These are phyloP conservation scores for Apodemia duryi DNA, from an alignment of 2,888 invertebrate species.

Conservation along the genomic window DNA sequence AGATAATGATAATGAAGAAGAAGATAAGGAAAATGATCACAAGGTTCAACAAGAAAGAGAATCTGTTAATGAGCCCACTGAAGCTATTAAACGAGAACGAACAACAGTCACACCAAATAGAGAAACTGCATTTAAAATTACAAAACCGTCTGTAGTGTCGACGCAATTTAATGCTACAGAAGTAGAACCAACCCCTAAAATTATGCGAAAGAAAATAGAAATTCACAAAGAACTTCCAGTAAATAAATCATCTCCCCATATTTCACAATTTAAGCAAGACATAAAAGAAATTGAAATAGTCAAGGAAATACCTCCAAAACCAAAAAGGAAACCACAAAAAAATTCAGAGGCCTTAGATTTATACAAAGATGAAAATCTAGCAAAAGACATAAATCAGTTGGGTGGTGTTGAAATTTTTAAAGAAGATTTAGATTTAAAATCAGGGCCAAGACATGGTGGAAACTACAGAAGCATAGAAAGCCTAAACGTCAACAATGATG, in stretches of 20 bases:
- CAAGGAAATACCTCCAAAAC: conserved; percentile 51
- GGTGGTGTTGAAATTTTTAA: conserved; percentile 67
- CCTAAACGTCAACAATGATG: conserved; percentile 31
- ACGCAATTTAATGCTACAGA: conserved; percentile 41
- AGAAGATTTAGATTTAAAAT: conserved; percentile 50
- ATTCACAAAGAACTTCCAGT: conserved; percentile 63
- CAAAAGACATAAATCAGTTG: conserved; percentile 62
- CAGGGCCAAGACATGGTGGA: conserved; percentile 66
- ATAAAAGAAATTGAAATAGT: conserved; percentile 66
- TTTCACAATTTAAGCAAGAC: conserved; percentile 63
- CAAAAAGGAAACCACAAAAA: conserved; percentile 43
- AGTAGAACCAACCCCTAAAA: conserved; percentile 45
- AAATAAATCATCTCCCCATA: conserved; percentile 54
- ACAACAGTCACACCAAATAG: conserved; percentile 59
- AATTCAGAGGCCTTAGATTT: conserved; percentile 53
- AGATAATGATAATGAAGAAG: conserved; percentile 34
- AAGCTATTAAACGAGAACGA: conserved; percentile 21
- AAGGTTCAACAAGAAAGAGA: conserved; percentile 32
- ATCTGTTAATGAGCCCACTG: conserved; percentile 27
- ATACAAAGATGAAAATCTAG: conserved; percentile 64
- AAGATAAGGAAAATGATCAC: conserved; percentile 35
- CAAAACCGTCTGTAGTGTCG: conserved; percentile 49
- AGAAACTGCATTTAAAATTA: conserved; percentile 52
- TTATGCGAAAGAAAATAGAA: conserved; percentile 59
- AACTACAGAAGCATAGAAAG: conserved; percentile 55